Conservation (phyloP, 2,888 invertebrate species). For the Choristoneura rosaceana region DNA sequence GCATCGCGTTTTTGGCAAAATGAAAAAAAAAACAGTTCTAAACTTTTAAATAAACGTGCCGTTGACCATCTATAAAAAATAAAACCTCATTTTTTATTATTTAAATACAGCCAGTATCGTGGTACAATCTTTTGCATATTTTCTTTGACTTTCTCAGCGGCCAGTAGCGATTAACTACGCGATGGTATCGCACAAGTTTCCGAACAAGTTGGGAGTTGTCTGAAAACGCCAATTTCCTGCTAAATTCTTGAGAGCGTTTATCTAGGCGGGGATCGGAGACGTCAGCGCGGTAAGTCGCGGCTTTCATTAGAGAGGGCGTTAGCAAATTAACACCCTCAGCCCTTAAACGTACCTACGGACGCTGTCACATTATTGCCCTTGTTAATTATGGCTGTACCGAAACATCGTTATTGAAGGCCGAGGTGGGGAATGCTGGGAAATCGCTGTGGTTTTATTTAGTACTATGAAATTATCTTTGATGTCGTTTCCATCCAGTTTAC, state of each 20-base stretch:
- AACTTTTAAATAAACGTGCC: background rate
- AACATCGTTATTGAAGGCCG: conserved; percentile 31
- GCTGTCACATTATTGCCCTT: conserved; percentile 63
- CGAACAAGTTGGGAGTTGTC: conserved; percentile 62
- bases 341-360: conserved; percentile 39
- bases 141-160: conserved; percentile 12
- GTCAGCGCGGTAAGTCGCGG: conserved; percentile 76
- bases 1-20: background rate
- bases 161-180: conserved; percentile 33
- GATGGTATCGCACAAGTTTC: conserved; percentile 59
- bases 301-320: conserved; percentile 82
- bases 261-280: conserved; percentile 70
- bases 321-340: conserved; percentile 81
- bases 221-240: conserved; percentile 81
- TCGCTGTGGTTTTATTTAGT: background rate
- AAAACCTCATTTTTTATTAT: background rate
- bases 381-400: conserved; percentile 61
- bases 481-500: background rate
- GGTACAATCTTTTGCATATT: conserved; percentile 12
- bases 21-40: no score
- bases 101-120: background rate
- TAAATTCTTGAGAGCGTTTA: conserved; percentile 75
- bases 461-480: background rate
- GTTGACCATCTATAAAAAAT: background rate
- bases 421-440: background rate